Evolutionary conservation across 2,797 vertebrate species (phyloP), one percentile per base, ranked within the genome.

Genomic region (Cossypha niveicapilla): DNA sequence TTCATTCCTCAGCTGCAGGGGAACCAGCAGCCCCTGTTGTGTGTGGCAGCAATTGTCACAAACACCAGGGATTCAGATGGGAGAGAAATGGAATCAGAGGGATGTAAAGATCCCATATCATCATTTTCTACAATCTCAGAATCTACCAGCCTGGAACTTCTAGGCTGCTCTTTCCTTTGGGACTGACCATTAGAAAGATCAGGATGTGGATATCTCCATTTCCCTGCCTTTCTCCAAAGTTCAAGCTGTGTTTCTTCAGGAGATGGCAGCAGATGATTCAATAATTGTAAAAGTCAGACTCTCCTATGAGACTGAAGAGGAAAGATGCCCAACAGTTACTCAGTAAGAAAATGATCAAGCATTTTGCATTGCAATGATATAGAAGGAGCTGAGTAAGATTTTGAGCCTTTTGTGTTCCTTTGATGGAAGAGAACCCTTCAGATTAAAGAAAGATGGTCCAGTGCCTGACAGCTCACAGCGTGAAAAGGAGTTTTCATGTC

Each of bases 211-310:
- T 32, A 17, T 41, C 32, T 63, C 74, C 30, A 63, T 84, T 72
- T 74, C 67, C 22, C 65, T 51, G 32, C 41, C 45, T 78, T 35
- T 9, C 23, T 56, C 77, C 90, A 81, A 88, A 86, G 72, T 83
- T 91, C 89, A 92, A 37, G 42, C 86, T 90, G 25, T 47, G 60
- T 86, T 94, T 90, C 77, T 95, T 80, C 86, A 93, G 81, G 91
- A 94, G 77, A 76, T 86, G 88, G 70, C 88, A 91, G 86, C 56
- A 95, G 83, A 94, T 70, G 73, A 85, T 35, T 66, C 58, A 35
- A 13, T 73, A 84, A 93, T 42, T 82, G 56, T 41, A 23, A 11
- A 81, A 90, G 39, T 74, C 75, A 77, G 56, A 5, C 19, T 84
- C 25, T 67, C 28, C 67, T 79, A 2, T 1, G 5, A 88, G 44